These are phyloP conservation scores for Tanypteryx hageni DNA, from an alignment of 2,888 invertebrate species.

Conservation along the genomic window DNA sequence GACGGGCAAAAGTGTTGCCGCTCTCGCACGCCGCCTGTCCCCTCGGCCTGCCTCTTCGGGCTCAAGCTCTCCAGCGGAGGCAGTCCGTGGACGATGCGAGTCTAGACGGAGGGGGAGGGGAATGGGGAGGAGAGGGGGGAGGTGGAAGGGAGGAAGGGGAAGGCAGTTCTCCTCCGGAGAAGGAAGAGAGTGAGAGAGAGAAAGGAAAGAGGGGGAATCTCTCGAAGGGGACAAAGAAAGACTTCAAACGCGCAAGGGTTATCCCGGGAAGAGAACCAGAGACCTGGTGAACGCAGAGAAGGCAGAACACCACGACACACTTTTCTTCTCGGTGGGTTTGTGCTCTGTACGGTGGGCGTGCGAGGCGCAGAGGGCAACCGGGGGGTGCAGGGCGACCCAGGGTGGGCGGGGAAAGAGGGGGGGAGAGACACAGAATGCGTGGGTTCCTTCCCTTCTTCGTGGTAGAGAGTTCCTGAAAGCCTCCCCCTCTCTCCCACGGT, in stretches of 20 bases:
- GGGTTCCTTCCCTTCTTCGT: background rate
- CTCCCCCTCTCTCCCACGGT: slow-evolving; percentile 1
- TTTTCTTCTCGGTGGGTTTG: too few relatives aligned
- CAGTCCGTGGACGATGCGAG: slow-evolving; percentile 2
- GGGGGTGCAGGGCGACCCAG: background rate
- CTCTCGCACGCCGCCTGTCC: background rate
- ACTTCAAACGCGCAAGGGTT: too few relatives aligned
- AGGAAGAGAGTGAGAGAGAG: too few relatives aligned
- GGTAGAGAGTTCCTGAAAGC: background rate
- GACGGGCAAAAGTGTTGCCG: background rate
- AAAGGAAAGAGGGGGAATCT: background rate
- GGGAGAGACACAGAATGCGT: background rate
- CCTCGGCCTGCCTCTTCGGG: background rate
- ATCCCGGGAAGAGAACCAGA: too few relatives aligned
- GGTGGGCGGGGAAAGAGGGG: background rate
- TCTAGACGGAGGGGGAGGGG: background rate
- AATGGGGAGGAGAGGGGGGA: background rate
- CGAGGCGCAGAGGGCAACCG: too few relatives aligned
- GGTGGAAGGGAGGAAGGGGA: background rate
- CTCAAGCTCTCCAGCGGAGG: background rate
- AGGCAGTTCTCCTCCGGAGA: background rate
- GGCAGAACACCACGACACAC: too few relatives aligned
- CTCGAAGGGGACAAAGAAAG: background rate
- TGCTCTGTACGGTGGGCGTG: too few relatives aligned
- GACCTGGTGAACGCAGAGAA: too few relatives aligned